A percentile compares a stretch with the other conserved stretches of the same genome.
These are phyloP conservation scores for Ophion costatus DNA, from an alignment of 2,888 invertebrate species.

Conservation along the genomic window DNA sequence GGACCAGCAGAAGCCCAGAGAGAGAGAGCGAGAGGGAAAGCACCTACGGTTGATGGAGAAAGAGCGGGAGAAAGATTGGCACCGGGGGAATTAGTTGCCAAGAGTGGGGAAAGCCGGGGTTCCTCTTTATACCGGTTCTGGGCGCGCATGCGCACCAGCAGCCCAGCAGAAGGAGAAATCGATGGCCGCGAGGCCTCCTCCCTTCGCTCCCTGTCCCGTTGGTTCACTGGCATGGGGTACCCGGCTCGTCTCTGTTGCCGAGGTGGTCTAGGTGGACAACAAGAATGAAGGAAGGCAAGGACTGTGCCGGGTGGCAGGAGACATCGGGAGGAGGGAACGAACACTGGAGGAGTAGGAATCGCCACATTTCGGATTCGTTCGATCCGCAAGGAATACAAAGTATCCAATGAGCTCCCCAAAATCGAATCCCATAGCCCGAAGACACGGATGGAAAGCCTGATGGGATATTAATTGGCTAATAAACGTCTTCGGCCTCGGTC, in stretches of 20 bases:
- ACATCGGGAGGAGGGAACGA: constrained; percentile 33
- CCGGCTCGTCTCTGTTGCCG: constrained; percentile 45
- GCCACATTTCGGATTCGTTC: constrained; percentile 52
- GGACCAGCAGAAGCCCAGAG: constrained; percentile 9
- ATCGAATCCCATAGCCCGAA: constrained; percentile 37
- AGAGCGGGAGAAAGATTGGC: constrained; percentile 52
- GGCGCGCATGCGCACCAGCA: constrained; percentile 55
- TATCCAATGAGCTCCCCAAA: constrained; percentile 52
- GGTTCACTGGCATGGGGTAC: constrained; percentile 60
- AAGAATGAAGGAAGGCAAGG: constrained; percentile 54
- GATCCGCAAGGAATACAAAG: constrained; percentile 59
- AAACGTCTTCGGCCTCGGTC: constrained; percentile 44
- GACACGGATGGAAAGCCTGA: constrained; percentile 40
- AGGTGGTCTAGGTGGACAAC: constrained; percentile 20
- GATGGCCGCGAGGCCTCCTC: constrained; percentile 74
- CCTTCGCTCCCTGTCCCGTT: constrained; percentile 55
- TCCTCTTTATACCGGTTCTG: constrained; percentile 52
- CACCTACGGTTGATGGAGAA: not conserved
- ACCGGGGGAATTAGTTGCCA: constrained; percentile 56
- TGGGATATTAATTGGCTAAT: constrained; percentile 57
- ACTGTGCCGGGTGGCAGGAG: constrained; percentile 22
- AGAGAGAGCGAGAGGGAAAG: not conserved
- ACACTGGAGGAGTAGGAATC: constrained; percentile 42
- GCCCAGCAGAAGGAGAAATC: constrained; percentile 74
- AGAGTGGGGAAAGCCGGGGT: constrained; percentile 57